These are phyloP conservation scores for Stenichneumon culpator DNA, from an alignment of 2,888 invertebrate species.

Conservation along the genomic window DNA sequence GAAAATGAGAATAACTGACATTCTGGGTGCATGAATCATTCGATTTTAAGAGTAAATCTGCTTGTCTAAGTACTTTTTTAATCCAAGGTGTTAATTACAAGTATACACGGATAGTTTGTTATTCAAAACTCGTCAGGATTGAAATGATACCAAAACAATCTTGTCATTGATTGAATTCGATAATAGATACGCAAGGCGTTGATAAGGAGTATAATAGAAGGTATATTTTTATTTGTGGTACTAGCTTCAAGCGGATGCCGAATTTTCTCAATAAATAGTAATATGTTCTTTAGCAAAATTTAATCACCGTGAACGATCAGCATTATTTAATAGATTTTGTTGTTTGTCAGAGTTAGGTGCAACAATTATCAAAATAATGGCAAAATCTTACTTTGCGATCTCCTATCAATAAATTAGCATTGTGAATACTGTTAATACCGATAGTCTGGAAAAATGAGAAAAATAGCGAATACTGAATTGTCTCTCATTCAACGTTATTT, in stretches of 20 bases:
- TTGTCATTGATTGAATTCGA: slow-evolving; percentile 12
- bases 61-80: neutral
- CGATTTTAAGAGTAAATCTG: neutral
- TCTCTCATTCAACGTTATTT: too few relatives aligned
- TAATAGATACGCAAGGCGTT: neutral
- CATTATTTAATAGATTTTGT: too few relatives aligned
- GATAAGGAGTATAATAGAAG: neutral
- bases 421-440: too few relatives aligned
- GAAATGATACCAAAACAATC: neutral
- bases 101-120: neutral
- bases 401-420: too few relatives aligned
- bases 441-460: too few relatives aligned
- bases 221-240: too few relatives aligned
- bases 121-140: neutral
- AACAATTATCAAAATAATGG: too few relatives aligned
- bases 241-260: neutral
- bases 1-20: neutral
- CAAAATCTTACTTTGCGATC: too few relatives aligned
- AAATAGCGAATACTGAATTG: too few relatives aligned
- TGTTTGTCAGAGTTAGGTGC: too few relatives aligned
- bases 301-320: too few relatives aligned
- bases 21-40: neutral
- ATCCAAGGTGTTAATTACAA: neutral
- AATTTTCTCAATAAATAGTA: neutral
- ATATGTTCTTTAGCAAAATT: too few relatives aligned